Evolutionary conservation across 2,888 invertebrate genomes (phyloP).

Genomic region (Tenthredo notha): DNA sequence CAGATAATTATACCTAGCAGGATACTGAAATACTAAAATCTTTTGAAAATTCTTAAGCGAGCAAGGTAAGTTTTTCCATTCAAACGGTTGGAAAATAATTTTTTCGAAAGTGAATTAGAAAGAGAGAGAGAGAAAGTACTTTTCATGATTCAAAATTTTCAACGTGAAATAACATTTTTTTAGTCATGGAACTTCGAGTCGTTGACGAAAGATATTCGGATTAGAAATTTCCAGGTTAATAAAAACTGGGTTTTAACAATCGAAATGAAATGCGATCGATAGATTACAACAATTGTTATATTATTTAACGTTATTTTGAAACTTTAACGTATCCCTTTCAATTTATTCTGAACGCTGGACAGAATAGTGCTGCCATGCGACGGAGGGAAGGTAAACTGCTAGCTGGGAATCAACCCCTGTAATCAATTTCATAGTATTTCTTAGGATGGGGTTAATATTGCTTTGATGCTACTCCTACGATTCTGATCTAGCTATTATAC

Average conservation of each 20-base stretch:
- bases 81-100: background rate
- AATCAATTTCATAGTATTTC: conserved; percentile 40
- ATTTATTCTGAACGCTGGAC: conserved; percentile 60
- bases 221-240: background rate
- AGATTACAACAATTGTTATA: background rate
- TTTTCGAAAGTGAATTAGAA: background rate
- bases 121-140: background rate
- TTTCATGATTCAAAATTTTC: background rate
- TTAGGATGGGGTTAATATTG: background rate
- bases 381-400: conserved; percentile 70
- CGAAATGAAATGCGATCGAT: background rate
- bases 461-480: background rate
- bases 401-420: conserved; percentile 5
- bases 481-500: background rate
- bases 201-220: background rate
- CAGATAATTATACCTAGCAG: conserved; percentile 40
- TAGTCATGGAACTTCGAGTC: background rate
- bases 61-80: background rate
- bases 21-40: conserved; percentile 12
- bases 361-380: conserved; percentile 76
- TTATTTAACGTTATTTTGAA: background rate
- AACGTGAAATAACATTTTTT: background rate
- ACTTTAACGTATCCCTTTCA: conserved; percentile 38
- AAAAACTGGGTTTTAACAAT: no score
- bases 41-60: background rate